Percentiles rank a stretch among this genome's conserved stretches.
phyloP scores from a whole-genome alignment of 1,140 invertebrate species.

The Orchesella cincta region DNA sequence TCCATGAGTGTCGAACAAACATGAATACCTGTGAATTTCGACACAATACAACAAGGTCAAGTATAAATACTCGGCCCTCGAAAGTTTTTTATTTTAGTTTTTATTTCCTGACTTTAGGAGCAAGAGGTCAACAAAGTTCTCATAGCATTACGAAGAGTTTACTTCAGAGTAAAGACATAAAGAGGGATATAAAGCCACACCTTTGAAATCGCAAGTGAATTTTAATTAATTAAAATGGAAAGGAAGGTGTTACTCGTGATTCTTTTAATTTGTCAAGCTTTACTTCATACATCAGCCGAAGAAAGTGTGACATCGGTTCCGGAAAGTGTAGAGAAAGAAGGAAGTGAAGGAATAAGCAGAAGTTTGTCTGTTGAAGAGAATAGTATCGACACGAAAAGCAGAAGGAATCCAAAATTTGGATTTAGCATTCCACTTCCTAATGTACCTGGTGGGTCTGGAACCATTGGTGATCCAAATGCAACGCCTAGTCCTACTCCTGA shows the following conservation, averaged over 20 bases:
- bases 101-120: neutral
- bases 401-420: conserved; percentile 11
- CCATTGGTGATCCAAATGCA: neutral
- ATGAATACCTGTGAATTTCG: too few species aligned
- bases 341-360: neutral
- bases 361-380: neutral
- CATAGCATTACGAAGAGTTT: neutral
- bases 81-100: neutral
- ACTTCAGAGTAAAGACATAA: too few species aligned
- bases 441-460: conserved; percentile 1
- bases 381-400: neutral
- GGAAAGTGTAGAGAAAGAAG: neutral
- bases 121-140: conserved; percentile 22
- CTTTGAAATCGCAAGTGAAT: neutral
- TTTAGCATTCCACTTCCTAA: conserved; percentile 14
- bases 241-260: neutral
- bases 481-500: neutral
- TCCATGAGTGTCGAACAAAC: too few species aligned
- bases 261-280: neutral
- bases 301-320: neutral
- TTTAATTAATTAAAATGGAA: neutral
- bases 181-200: too few species aligned
- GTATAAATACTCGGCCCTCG: conserved; percentile 13
- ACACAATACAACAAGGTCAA: conserved; percentile 10
- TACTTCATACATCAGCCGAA: neutral